Percentiles rank a stretch among this genome's conserved stretches.
These are phyloP conservation scores for Choristoneura fumiferana DNA, from an alignment of 1,140 invertebrate genomes.

Conservation along the genomic window DNA sequence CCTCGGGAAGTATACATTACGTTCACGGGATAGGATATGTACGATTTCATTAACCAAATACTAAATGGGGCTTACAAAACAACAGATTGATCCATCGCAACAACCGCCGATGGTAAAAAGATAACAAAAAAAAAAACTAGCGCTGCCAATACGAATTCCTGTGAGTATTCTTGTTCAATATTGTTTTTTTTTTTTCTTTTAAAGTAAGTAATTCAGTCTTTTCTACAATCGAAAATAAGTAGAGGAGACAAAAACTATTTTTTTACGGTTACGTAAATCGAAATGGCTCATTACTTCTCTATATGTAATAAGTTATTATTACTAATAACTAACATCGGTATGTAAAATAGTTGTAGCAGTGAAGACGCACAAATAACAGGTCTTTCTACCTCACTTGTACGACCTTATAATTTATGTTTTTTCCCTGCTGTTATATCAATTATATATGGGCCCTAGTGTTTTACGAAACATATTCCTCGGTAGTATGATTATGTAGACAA, in stretches of 20 bases:
- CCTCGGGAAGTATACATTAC: slow-evolving; percentile 55
- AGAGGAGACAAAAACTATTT: slow-evolving; percentile 49
- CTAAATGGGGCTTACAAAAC: slow-evolving; percentile 35
- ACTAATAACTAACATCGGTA: slow-evolving; percentile 75
- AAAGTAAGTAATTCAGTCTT: slow-evolving; percentile 72
- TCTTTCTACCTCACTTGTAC: slow-evolving; percentile 29
- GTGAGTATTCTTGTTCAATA: slow-evolving; percentile 69
- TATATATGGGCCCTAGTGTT: slow-evolving; percentile 31
- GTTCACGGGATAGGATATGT: slow-evolving; percentile 73
- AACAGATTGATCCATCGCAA: slow-evolving; percentile 68
- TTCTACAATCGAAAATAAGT: slow-evolving; percentile 68
- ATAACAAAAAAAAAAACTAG: slow-evolving; percentile 47
- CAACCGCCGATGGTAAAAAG: slow-evolving; percentile 57
- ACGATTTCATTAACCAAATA: slow-evolving; percentile 63
- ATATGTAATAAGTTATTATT: too few species aligned
- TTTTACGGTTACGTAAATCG: slow-evolving; percentile 62
- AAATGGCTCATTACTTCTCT: slow-evolving; percentile 64
- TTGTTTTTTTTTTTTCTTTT: slow-evolving; percentile 48
- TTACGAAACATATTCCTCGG: slow-evolving; percentile 46
- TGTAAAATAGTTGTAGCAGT: slow-evolving; percentile 67
- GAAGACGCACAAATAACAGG: slow-evolving; percentile 44
- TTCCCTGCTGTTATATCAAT: slow-evolving; percentile 35
- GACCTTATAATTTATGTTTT: slow-evolving; percentile 37
- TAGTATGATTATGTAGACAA: slow-evolving; percentile 1
- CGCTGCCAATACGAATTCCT: slow-evolving; percentile 48